Evolutionary conservation across 2,113 vertebrate species (phyloP), one percentile per base, ranked within the genome.

Genomic region (Archilochus colubris): DNA sequence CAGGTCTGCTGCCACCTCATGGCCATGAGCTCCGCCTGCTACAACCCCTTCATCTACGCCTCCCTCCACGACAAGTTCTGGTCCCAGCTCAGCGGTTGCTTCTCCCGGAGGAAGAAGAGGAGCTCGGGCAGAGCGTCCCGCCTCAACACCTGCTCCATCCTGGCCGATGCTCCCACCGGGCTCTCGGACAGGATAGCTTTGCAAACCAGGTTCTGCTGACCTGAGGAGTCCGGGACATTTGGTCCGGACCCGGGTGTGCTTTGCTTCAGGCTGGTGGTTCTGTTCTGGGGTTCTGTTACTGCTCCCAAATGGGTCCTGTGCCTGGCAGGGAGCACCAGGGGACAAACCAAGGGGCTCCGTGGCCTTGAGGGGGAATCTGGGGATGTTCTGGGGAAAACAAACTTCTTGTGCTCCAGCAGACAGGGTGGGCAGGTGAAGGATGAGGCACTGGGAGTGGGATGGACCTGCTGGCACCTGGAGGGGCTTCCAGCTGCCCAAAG

Each of bases 11-110:
- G 98, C 54, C 98, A 98, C 94, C 95, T 98, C 91, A 44, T 98
- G 2, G 98, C 98, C 70, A 98, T 98, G 98, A 98, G 98, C 94
- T 98, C 98, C 4, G 97, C 98, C 31, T 98, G 98, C 96, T 98
- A 98, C 95, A 98, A 98, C 95, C 98, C 98, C 4, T 98, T 98
- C 94, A 98, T 98, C 93, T 98, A 98, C 0, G 98, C 98, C 46
- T 98, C 98, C 24, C 97, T 98, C 54, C 98, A 98, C 0, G 86
- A 98, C 89, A 98, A 98, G 94, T 98, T 98, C 93, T 95, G 98
- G 76, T 86, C 97, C 89, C 97, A 97, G 88, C 91, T 98, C 78
- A 96, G 96, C 57, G 97, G 85, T 79, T 97, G 88, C 84, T 95
- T 98, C 62, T 79, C 82, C 82, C 76, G 61, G 40, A 95, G 61